phyloP scores from a whole-genome alignment of 2,113 vertebrate genomes.

The Tragelaphus scriptus region DNA sequence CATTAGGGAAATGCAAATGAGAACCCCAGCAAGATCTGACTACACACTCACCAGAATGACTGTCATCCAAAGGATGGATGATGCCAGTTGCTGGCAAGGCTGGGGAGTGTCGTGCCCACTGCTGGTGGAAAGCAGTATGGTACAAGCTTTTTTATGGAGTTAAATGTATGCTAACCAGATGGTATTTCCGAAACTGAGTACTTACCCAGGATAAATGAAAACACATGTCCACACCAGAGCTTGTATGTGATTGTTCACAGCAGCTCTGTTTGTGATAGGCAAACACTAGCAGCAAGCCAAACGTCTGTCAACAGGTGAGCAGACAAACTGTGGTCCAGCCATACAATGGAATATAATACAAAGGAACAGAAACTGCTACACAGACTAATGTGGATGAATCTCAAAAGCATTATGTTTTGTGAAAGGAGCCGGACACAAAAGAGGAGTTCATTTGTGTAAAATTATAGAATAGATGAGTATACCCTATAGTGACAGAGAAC shows the following conservation, averaged over 20 bases:
- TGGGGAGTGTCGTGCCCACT: background rate
- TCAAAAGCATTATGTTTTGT: background rate
- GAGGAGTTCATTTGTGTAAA: background rate
- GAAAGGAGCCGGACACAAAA: background rate
- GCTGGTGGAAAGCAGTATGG: background rate
- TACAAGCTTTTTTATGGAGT: background rate
- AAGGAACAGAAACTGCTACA: background rate
- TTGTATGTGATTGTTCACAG: background rate
- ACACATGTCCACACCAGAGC: background rate
- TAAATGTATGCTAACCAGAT: background rate
- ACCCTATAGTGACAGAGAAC: background rate
- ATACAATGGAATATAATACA: background rate
- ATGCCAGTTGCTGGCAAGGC: background rate
- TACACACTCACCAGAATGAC: background rate
- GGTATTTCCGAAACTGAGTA: background rate
- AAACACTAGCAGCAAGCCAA: background rate
- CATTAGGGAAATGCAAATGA: background rate
- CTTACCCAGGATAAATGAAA: background rate
- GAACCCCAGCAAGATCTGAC: background rate
- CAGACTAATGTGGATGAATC: background rate
- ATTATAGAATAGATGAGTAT: background rate
- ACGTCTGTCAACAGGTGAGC: background rate
- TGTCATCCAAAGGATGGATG: background rate
- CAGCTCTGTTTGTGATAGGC: background rate
- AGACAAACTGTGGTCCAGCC: background rate